A percentile compares a stretch with the other conserved stretches of the same genome.
Conservation (phyloP, 2,113 vertebrate genomes). For the Callospermophilus lateralis region DNA sequence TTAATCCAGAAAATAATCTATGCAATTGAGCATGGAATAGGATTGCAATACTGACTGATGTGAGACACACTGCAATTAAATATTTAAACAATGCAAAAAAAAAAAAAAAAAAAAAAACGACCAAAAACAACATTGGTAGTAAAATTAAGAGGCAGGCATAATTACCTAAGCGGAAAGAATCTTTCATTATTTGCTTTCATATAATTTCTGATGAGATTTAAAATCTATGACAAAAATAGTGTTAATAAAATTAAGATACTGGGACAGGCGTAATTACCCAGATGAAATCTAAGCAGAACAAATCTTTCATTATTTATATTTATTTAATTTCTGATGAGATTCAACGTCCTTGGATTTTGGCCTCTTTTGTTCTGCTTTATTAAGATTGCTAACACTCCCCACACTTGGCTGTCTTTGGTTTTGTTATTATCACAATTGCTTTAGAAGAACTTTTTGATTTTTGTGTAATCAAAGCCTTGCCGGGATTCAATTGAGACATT, state of each 20-base stretch:
- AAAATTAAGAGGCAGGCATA: constrained; percentile 17
- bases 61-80: constrained; percentile 43
- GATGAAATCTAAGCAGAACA: not conserved
- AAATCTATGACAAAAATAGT: not conserved
- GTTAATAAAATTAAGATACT: constrained; percentile 18
- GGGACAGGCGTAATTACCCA: constrained; percentile 9
- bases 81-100: constrained; percentile 42
- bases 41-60: constrained; percentile 17
- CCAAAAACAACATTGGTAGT: not conserved
- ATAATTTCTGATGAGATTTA: constrained; percentile 11
- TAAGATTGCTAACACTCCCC: not conserved
- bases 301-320: constrained; percentile 15
- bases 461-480: not conserved
- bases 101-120: not conserved
- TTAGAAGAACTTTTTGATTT: not conserved
- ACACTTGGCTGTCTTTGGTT: not conserved
- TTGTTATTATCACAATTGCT: not conserved
- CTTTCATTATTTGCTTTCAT: constrained; percentile 13
- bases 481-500: fast-evolving
- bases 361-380: no score
- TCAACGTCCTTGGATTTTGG: not conserved
- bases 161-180: not conserved
- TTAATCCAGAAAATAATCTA: constrained; percentile 12
- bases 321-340: constrained; percentile 27
- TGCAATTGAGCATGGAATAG: not conserved